phyloP scores from a whole-genome alignment of 2,113 vertebrate species.

The Cephalophus harveyi region DNA sequence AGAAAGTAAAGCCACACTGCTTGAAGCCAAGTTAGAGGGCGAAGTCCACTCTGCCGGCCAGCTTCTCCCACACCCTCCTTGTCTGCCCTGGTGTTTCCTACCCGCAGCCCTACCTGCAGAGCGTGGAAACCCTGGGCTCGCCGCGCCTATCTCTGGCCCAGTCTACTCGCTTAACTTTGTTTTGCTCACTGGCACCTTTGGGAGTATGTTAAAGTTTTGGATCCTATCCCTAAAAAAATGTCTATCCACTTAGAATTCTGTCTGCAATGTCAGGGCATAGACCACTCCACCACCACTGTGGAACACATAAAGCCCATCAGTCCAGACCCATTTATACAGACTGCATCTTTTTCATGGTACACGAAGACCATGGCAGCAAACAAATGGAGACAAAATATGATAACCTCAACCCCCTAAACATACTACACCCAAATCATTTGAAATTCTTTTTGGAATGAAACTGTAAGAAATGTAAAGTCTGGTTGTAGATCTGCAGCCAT shows the following conservation, averaged over 20 bases:
- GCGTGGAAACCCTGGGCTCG: background rate
- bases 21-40: background rate
- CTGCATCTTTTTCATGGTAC: background rate
- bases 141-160: background rate
- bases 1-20: background rate
- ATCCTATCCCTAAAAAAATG: background rate
- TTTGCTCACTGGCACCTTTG: background rate
- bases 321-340: background rate
- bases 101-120: background rate
- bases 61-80: background rate
- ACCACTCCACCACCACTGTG: too few relatives aligned
- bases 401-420: background rate
- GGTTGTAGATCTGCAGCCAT: background rate
- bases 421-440: background rate
- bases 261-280: background rate
- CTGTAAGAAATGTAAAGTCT: background rate
- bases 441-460: background rate
- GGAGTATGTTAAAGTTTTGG: background rate
- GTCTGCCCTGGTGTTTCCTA: background rate
- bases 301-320: background rate
- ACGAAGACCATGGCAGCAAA: background rate
- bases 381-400: background rate
- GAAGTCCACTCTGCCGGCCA: background rate
- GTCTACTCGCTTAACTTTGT: background rate
- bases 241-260: background rate